Evolutionary conservation across 2,888 invertebrate genomes (phyloP).

Genomic region (Dendrolimus pini): DNA sequence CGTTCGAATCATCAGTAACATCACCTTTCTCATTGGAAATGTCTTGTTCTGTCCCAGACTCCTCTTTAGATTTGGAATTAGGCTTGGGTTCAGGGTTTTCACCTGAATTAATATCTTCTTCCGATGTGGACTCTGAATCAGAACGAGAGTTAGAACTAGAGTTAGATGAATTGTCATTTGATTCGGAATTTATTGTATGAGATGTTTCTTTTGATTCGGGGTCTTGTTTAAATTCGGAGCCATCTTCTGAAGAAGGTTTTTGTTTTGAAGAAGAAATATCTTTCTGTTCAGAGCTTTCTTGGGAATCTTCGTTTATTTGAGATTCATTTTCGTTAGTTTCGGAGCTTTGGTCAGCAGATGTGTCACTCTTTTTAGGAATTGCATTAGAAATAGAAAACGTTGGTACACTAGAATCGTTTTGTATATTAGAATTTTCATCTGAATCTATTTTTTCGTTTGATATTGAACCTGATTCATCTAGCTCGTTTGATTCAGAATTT

Average conservation of each 20-base stretch:
- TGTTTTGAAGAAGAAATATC: slow-evolving; percentile 8
- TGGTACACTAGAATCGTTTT: too few relatives aligned
- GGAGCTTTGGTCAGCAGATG: too few relatives aligned
- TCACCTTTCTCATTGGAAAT: neutral
- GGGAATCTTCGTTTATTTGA: neutral
- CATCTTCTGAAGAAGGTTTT: neutral
- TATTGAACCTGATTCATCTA: neutral
- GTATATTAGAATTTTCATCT: too few relatives aligned
- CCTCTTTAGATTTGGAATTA: neutral
- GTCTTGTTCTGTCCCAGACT: neutral
- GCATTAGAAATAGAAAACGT: too few relatives aligned
- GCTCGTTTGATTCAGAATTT: neutral
- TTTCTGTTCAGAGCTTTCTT: slow-evolving; percentile 1
- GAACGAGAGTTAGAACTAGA: slow-evolving; percentile 5
- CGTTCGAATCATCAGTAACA: neutral
- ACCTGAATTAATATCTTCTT: neutral
- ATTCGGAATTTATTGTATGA: neutral
- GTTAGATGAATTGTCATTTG: neutral
- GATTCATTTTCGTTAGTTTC: neutral
- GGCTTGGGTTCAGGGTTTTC: neutral
- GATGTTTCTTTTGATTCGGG: neutral
- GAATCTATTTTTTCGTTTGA: neutral
- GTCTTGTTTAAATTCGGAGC: neutral
- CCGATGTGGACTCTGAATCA: slow-evolving; percentile 8
- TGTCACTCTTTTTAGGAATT: too few relatives aligned